Base-by-base conservation (phyloP, 2,113 vertebrate genomes). In the Lepisosteus osseus region DNA sequence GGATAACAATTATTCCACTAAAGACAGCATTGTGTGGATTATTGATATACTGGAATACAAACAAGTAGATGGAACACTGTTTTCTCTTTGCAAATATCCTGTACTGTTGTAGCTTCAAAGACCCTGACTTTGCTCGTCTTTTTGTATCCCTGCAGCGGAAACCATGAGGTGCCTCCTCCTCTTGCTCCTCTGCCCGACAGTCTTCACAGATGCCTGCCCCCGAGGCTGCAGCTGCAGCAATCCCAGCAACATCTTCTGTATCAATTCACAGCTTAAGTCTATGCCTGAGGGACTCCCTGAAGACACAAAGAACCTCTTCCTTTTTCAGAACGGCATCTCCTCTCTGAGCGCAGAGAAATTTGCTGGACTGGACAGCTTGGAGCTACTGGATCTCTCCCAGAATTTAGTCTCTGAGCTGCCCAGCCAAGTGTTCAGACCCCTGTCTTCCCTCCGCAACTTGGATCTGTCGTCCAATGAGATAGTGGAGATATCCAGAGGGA, bases 381-480 rank as follows among this genome's bases (percentile, higher is more conserved):
- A 95, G 81, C 94, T 97, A 82, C 72, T 99, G 67, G 97, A 99
- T 78, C 87, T 99, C 71, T 98, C 97, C 0, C 97, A 99, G 85
- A 99, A 99, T 82, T 90, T 94, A 74, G 79, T 99, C 71, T 84
- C 90, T 2, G 84, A 87, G 79, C 90, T 99, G 76, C 94, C 95
- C 0, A 86, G 88, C 1, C 81, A 84, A 8, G 90, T 96, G 61
- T 99, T 99, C 82, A 90, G 93, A 79, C 92, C 91, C 1, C 84
- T 99, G 13, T 77, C 79, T 0, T 89, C 92, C 75, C 92, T 99
- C 0, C 90, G 84, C 81, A 99, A 99, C 84, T 85, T 99, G 80
- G 97, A 99, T 82, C 89, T 99, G 67, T 96, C 96, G 0, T 90
- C 91, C 72, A 99, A 99, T 81, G 93, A 92, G 86, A 94, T 99